Evolutionary conservation across 2,888 invertebrate genomes (phyloP), one percentile per base, ranked within the genome.

Genomic region (Amphipoea oculea): DNA sequence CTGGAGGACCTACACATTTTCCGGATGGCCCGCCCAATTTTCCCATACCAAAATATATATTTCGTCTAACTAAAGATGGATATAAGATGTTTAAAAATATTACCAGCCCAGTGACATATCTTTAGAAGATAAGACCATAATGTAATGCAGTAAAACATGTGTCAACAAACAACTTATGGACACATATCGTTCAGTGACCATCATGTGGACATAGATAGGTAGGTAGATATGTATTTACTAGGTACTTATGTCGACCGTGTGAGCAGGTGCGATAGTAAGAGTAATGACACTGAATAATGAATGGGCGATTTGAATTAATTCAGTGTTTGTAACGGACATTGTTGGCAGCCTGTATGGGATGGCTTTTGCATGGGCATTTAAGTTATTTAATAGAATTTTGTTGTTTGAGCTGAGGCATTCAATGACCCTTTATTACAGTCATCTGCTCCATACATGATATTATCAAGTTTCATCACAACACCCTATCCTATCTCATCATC

Each of bases 131-230:
- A 82, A 72, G 67, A 40, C 36, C 36, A 73, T 76, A 85, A 63
- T 71, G 68, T 84, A 62, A 70, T 62, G 9, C 45, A 74, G 68
- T 74, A 60, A 75, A 84, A 84, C 79, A 78, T 62, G 40, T 29
- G 70, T 84, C 83, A 79, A 85, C 76, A 78, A 78, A 78, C 74
- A 87, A 54, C 54, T 83, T 78, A 72, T 72, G 36, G 51, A 48
- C 57, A n/a, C 69, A 87, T 91, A 92, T 93, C 92, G 92, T 92
- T 85, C 92, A 89, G 83, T 89, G 92, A 92, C 92, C 92, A 91
- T 63, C 63, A 71, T 83, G 82, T 83, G 51, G 65, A 76, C 73
- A 85, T 42, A 73, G 62, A 80, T 48, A 73, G 54, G 48, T 66
- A 69, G 40, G 29, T 70, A 68, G n/a, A 48, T 62, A 67, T 57